phyloP scores from a whole-genome alignment of 1,140 invertebrate genomes.

The Papilio polytes region DNA sequence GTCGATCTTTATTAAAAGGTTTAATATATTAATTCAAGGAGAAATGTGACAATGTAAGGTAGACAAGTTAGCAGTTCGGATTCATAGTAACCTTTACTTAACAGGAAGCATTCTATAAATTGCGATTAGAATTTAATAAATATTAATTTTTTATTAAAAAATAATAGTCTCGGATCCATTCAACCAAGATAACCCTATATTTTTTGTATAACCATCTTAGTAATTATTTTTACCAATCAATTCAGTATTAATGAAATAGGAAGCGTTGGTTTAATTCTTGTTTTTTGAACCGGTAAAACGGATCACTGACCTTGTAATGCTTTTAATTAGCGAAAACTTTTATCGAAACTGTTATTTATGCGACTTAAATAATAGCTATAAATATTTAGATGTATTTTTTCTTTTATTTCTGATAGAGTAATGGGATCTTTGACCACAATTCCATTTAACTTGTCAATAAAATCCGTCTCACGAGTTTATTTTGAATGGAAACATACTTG shows the following conservation, averaged over 20 bases:
- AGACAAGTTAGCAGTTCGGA: neutral
- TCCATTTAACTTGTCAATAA: neutral
- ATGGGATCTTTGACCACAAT: conserved; percentile 18
- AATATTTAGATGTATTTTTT: neutral
- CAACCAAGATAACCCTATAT: neutral
- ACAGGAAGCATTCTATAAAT: neutral
- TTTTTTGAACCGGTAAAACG: neutral
- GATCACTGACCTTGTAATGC: conserved; percentile 10
- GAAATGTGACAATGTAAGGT: neutral
- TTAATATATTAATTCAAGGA: neutral
- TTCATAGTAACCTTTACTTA: neutral
- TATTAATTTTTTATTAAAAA: no score
- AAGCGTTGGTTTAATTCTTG: neutral
- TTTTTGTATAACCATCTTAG: neutral
- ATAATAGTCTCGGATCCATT: no score
- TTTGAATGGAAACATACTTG: neutral
- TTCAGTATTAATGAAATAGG: neutral
- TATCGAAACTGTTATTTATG: neutral
- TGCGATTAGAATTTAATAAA: neutral
- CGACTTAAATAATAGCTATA: neutral
- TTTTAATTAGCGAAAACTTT: conserved; percentile 7
- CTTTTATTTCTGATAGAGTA: neutral
- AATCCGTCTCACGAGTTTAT: neutral
- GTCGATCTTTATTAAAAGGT: neutral
- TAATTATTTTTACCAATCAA: neutral